Evolutionary conservation across 2,113 vertebrate species (phyloP), one percentile per base, ranked within the genome.

Genomic region (Grus americana): DNA sequence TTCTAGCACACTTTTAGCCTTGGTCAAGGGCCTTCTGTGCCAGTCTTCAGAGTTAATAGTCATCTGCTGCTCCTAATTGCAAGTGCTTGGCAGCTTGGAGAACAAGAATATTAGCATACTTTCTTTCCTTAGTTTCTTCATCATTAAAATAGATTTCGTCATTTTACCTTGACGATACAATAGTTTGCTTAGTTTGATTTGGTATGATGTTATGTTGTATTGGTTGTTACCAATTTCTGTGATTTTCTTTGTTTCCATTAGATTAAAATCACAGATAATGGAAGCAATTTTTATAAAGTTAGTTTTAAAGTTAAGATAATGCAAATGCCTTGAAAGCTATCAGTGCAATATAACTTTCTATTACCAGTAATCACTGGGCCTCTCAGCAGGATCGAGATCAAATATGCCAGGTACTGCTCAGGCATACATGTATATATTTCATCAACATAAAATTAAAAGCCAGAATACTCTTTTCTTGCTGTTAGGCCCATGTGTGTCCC

Each of bases 191-290:
- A 42, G 5, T 38, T 67, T 81, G 11, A 9, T 47, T 88, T 85
- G 0, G 0, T 21, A 22, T 57, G 42, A 12, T 7, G 26, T 62
- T 38, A 15, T n/a, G 6, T n/a, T 86, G 4, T 52, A 49, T 55
- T 92, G 2, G 0, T 86, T 76, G 21, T 50, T 85, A 40, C 8
- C 12, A 36, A 10, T 67, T 91, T 88, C 11, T 40, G 11, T 75
- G 15, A n/a, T 86, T 75, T 76, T 65, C 11, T 81, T 17, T 81
- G 4, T 79, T 94, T 78, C 15, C 6, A 6, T 82, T 71, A 44
- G 22, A 65, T 57, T 71, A 65, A 67, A 93, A 88, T 90, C 72
- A 50, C 15, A 57, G 36, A 10, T 44, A 68, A 57, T 34, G 18
- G n/a, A 84, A 79, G 1, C 5, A 65, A 26, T 57, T 61, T 71